A percentile compares a stretch with the other conserved stretches of the same genome.
phyloP scores from a whole-genome alignment of 35 echinoderm and acorn worm genomes.

The Hemicentrotus pulcherrimus region DNA sequence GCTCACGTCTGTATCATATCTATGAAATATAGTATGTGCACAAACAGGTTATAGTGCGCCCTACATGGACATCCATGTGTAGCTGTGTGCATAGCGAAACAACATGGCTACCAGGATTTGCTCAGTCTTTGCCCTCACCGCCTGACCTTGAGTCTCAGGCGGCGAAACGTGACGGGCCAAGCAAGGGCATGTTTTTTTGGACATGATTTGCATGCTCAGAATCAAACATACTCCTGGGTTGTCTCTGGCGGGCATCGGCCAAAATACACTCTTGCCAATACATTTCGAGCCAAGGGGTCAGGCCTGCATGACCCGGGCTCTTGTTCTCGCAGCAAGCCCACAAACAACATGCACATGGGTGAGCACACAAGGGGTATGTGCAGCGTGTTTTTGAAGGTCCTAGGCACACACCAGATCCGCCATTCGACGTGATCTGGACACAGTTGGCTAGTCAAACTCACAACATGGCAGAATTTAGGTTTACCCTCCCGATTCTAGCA shows the following conservation, averaged over 20 bases:
- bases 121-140: conserved; percentile 41
- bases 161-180: conserved; percentile 54
- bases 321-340: conserved; percentile 47
- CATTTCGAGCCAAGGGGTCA: conserved; percentile 38
- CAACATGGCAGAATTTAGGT: background rate
- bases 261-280: conserved; percentile 33
- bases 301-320: conserved; percentile 27
- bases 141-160: conserved; percentile 43
- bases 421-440: conserved; percentile 39
- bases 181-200: conserved; percentile 49
- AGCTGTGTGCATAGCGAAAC: conserved; percentile 21
- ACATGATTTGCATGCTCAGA: conserved; percentile 52
- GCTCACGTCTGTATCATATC: conserved; percentile 18
- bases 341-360: conserved; percentile 51
- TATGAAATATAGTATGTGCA: conserved; percentile 30
- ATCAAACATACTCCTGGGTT: conserved; percentile 48
- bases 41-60: background rate
- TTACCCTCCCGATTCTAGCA: background rate
- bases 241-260: conserved; percentile 41
- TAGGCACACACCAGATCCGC: background rate
- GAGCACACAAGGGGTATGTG: conserved; percentile 41
- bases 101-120: conserved; percentile 50
- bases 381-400: conserved; percentile 28
- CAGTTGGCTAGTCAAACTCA: conserved; percentile 49
- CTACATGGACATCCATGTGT: conserved; percentile 51